A percentile compares a stretch with the other conserved stretches of the same genome.
These are phyloP conservation scores for Zonotrichia albicollis DNA, from an alignment of 2,797 vertebrate genomes.

Conservation along the genomic window DNA sequence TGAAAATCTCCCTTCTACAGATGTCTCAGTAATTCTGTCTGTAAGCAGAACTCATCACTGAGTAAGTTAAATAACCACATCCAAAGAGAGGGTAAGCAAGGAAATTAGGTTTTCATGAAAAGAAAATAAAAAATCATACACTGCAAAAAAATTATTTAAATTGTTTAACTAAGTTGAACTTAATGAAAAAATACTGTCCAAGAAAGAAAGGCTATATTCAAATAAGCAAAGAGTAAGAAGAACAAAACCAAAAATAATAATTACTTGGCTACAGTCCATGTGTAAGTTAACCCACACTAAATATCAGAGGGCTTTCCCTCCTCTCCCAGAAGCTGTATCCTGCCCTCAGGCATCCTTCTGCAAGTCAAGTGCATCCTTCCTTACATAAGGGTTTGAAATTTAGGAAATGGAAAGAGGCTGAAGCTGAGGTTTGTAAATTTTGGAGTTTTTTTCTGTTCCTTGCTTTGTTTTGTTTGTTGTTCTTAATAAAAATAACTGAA, in stretches of 20 bases:
- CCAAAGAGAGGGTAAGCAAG: not conserved
- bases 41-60: not conserved
- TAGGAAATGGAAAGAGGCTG: not conserved
- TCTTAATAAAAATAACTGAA: not conserved
- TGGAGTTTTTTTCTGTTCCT: not conserved
- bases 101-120: not conserved
- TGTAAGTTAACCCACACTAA: not conserved
- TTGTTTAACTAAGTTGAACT: not conserved
- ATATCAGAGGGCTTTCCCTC: not conserved
- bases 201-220: not conserved
- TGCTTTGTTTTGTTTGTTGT: not conserved
- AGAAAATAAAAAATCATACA: not conserved
- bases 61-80: not conserved
- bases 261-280: not conserved
- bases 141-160: not conserved
- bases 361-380: accelerated
- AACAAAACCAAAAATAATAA: not conserved
- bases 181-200: not conserved
- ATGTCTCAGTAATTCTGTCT: not conserved
- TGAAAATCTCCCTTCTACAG: not conserved
- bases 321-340: not conserved
- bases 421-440: not conserved
- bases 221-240: not conserved
- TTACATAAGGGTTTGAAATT: not conserved
- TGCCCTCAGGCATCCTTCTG: not conserved